Evolutionary conservation across 2,888 invertebrate genomes (phyloP).

Genomic region (Tanytarsus gracilentus): DNA sequence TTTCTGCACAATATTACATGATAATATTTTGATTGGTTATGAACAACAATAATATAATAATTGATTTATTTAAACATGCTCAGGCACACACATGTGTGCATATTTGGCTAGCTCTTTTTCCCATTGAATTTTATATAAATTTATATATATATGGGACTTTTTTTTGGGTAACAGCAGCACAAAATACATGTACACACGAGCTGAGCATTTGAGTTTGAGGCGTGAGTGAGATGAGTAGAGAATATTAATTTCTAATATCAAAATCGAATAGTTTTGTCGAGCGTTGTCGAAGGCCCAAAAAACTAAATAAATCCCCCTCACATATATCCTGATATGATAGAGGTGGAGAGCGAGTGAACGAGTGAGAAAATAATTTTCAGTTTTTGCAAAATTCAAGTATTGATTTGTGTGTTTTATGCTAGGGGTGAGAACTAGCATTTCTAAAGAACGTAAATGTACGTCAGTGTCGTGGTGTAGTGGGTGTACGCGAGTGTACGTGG

Average conservation of each 20-base stretch:
- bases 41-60: constrained; percentile 13
- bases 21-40: constrained; percentile 27
- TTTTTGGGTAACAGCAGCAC: too few species aligned
- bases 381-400: constrained; percentile 25
- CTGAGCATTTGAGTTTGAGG: background rate
- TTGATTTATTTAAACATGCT: background rate
- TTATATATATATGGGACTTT: too few species aligned
- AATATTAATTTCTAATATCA: constrained; percentile 19
- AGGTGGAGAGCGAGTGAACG: background rate
- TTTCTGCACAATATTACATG: constrained; percentile 16
- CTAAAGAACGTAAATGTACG: too few species aligned
- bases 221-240: constrained; percentile 11
- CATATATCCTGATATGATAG: background rate
- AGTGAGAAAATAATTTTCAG: constrained; percentile 25
- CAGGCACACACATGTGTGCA: too few species aligned
- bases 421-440: too few species aligned
- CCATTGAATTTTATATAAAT: too few species aligned
- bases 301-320: background rate
- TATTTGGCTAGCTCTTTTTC: too few species aligned
- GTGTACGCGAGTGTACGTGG: too few species aligned
- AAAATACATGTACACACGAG: too few species aligned
- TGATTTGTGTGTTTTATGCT: constrained; percentile 26
- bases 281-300: background rate
- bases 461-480: too few species aligned
- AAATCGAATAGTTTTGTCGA: background rate